Conservation (phyloP, 92 coral and sea anemone genomes). For the Palythoa heliodiscus region DNA sequence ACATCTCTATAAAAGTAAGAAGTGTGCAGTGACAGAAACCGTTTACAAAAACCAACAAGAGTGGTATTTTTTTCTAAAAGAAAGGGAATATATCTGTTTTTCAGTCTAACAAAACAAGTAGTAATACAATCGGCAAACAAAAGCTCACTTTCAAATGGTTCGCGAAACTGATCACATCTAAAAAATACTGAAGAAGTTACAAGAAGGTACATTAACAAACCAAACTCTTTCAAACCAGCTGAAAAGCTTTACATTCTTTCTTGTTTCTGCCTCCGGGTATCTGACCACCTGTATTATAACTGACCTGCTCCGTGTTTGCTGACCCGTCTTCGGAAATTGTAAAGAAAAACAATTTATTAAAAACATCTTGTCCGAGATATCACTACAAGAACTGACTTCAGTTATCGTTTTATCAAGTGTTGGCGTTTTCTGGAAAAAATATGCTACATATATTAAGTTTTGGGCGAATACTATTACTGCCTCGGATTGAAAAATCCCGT, state of each 20-base stretch:
- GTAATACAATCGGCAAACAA: constrained; percentile 2
- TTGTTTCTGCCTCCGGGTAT: constrained; percentile 3
- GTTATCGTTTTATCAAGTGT: constrained; percentile 23
- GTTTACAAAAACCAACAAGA: background rate
- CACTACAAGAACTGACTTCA: constrained; percentile 11
- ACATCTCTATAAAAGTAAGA: background rate
- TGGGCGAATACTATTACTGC: background rate
- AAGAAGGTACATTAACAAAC: background rate
- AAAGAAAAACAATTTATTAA: constrained; percentile 36
- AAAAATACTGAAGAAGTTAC: background rate
- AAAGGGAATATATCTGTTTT: background rate
- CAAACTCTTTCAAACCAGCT: constrained; percentile 19
- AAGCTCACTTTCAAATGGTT: background rate
- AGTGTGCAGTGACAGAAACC: background rate
- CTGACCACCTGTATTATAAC: constrained; percentile 22
- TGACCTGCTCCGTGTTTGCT: constrained; percentile 4
- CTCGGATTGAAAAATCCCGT: constrained; percentile 17
- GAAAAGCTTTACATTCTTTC: background rate
- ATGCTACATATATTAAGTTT: background rate
- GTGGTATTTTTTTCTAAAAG: background rate
- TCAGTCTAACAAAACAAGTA: background rate
- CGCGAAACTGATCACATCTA: background rate
- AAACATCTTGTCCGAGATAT: constrained; percentile 33
- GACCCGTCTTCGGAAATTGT: constrained; percentile 34
- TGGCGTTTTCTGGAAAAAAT: constrained; percentile 25